Evolutionary conservation across 2,888 invertebrate genomes (phyloP).

Genomic region (Leucophenga maculata): DNA sequence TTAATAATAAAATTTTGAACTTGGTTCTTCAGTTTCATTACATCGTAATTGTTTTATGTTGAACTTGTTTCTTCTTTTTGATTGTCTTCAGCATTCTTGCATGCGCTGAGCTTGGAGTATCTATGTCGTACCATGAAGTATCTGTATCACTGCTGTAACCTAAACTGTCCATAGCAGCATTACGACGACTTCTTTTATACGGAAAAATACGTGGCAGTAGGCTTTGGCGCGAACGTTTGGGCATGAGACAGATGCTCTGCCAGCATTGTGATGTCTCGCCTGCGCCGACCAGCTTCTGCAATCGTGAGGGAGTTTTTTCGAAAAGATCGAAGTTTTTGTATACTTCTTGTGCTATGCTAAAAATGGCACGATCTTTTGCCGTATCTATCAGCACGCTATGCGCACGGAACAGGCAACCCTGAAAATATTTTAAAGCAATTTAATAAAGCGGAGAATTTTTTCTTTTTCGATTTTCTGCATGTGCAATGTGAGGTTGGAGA

Average conservation of each 20-base stretch:
- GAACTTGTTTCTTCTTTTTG: constrained; percentile 52
- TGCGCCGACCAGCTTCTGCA: constrained; percentile 54
- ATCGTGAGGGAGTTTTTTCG: constrained; percentile 59
- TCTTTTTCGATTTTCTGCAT: too few relatives aligned
- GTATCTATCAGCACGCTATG: constrained; percentile 79
- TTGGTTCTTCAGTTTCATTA: too few relatives aligned
- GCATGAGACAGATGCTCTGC: constrained; percentile 68
- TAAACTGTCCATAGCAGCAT: constrained; percentile 51
- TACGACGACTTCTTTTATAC: constrained; percentile 60
- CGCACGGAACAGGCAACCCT: constrained; percentile 85
- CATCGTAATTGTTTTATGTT: constrained; percentile 50
- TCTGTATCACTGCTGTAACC: constrained; percentile 70
- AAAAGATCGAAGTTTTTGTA: constrained; percentile 67
- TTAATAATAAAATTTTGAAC: too few relatives aligned
- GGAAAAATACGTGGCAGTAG: constrained; percentile 65
- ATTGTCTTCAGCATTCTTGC: constrained; percentile 51
- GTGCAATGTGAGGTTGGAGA: too few relatives aligned
- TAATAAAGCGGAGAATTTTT: too few relatives aligned
- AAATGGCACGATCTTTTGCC: constrained; percentile 79
- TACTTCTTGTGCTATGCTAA: constrained; percentile 71
- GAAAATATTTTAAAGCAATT: too few relatives aligned
- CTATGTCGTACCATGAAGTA: too few relatives aligned
- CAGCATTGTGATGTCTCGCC: constrained; percentile 61
- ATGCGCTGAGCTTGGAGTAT: constrained; percentile 68
- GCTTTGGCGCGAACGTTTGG: constrained; percentile 69